These are phyloP conservation scores for Gila robusta DNA, from an alignment of 2,797 vertebrate genomes.

Conservation along the genomic window DNA sequence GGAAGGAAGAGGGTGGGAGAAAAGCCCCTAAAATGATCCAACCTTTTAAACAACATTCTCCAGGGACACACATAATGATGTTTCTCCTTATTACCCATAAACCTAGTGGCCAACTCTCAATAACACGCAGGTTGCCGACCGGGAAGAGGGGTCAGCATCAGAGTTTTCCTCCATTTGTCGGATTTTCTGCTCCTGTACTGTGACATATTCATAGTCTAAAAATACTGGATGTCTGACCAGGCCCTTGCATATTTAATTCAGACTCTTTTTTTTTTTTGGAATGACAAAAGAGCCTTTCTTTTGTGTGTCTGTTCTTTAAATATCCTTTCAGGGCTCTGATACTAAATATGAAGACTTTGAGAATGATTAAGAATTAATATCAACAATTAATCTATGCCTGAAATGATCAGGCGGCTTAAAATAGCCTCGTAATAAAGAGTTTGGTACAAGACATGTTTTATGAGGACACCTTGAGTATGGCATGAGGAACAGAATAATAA, in stretches of 20 bases:
- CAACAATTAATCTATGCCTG: constrained; percentile 31
- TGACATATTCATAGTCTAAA: constrained; percentile 58
- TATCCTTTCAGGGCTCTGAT: constrained; percentile 5
- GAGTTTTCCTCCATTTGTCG: constrained; percentile 62
- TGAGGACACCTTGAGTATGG: constrained; percentile 54
- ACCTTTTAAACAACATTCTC: constrained; percentile 41
- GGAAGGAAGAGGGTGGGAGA: constrained; percentile 9
- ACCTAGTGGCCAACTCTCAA: not conserved
- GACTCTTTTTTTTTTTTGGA: constrained; percentile 39
- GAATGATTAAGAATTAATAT: constrained; percentile 51
- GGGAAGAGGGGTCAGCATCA: constrained; percentile 6
- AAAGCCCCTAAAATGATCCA: constrained; percentile 51
- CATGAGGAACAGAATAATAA: constrained; percentile 56
- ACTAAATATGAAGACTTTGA: constrained; percentile 44
- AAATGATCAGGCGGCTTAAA: constrained; percentile 40
- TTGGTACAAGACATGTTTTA: constrained; percentile 52
- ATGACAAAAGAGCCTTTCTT: constrained; percentile 41
- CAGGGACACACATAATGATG: constrained; percentile 42
- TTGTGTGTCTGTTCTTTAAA: constrained; percentile 34
- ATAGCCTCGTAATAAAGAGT: constrained; percentile 35
- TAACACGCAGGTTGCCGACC: constrained; percentile 17
- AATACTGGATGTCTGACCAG: constrained; percentile 57
- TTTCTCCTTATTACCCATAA: constrained; percentile 48
- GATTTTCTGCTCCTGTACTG: constrained; percentile 21
- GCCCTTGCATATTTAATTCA: constrained; percentile 56